Percentiles rank a stretch among this genome's conserved stretches.
Conservation (phyloP, 2,888 invertebrate genomes). For the Selenia dentaria region DNA sequence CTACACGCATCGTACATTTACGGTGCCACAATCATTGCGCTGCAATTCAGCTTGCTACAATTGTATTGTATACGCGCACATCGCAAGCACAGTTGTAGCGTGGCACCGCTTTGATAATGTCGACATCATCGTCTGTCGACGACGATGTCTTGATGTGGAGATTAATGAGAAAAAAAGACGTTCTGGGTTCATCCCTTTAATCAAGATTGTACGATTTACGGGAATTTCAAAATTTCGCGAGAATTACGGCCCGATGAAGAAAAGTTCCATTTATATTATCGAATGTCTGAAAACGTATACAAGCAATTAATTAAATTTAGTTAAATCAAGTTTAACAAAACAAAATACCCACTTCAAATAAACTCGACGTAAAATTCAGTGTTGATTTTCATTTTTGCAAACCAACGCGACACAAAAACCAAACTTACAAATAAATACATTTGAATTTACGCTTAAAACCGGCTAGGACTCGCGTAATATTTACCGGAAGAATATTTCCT, state of each 20-base stretch:
- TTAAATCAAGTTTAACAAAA: neutral
- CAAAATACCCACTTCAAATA: neutral
- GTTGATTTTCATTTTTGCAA: too few relatives aligned
- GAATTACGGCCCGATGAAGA: constrained; percentile 8
- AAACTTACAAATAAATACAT: too few relatives aligned
- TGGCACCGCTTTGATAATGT: constrained; percentile 3
- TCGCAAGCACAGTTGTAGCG: constrained; percentile 1
- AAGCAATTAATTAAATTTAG: neutral
- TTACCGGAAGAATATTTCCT: too few relatives aligned
- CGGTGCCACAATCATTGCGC: constrained; percentile 4
- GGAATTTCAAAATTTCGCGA: constrained; percentile 14
- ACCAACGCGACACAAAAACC: too few relatives aligned
- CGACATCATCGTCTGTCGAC: neutral
- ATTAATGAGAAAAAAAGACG: constrained; percentile 10
- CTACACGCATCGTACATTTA: constrained; percentile 4
- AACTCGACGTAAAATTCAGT: too few relatives aligned
- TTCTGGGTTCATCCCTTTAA: constrained; percentile 14
- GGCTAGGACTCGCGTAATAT: too few relatives aligned
- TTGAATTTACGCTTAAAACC: too few relatives aligned
- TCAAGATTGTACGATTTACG: constrained; percentile 1
- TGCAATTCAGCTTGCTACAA: constrained; percentile 5
- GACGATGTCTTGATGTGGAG: constrained; percentile 7
- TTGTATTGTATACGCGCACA: constrained; percentile 1
- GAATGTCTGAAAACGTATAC: constrained; percentile 1
- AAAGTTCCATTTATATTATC: constrained; percentile 6